A percentile compares a stretch with the other conserved stretches of the same genome.
Conservation (phyloP, 2,797 vertebrate genomes). For the Pangasius macronema region DNA sequence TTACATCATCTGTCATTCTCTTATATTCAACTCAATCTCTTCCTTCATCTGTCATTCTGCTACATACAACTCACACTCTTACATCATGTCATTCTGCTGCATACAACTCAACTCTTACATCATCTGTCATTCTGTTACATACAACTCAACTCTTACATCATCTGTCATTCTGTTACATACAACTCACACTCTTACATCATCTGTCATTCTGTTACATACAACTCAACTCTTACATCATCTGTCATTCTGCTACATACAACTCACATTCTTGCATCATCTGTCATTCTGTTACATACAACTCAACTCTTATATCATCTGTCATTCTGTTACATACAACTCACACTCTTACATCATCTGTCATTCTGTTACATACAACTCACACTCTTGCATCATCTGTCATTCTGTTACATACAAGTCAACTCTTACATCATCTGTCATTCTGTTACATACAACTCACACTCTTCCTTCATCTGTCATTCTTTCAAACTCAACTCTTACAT, state of each 20-base stretch:
- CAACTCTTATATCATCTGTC: background rate
- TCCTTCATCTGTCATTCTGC: background rate
- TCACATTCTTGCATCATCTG: background rate
- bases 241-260: background rate
- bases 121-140: background rate
- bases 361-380: background rate
- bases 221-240: background rate
- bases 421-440: background rate
- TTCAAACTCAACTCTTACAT: background rate
- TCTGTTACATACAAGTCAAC: background rate
- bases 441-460: background rate
- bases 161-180: background rate
- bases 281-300: background rate
- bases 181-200: background rate
- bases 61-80: background rate
- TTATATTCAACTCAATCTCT: background rate
- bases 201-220: background rate
- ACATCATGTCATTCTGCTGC: background rate
- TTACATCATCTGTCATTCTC: background rate
- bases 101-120: background rate
- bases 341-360: background rate
- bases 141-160: background rate
- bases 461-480: background rate
- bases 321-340: background rate
- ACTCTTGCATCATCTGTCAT: background rate